phyloP scores from a whole-genome alignment of 2,888 invertebrate species.

The Smittia aterrima region DNA sequence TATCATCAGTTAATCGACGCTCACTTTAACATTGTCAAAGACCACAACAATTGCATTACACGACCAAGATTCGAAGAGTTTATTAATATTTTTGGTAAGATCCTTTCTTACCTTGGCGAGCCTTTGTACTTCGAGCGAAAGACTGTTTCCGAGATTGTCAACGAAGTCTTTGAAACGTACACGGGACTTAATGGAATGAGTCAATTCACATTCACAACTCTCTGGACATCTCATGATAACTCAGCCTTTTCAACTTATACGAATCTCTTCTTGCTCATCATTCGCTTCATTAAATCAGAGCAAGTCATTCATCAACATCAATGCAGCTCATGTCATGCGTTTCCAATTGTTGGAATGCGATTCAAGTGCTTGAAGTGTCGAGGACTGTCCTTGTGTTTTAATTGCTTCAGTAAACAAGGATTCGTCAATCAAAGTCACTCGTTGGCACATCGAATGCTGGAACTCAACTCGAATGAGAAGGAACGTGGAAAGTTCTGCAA shows the following conservation, averaged over 20 bases:
- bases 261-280: conserved; percentile 50
- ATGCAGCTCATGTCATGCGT: conserved; percentile 49
- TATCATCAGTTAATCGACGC: conserved; percentile 49
- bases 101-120: conserved; percentile 51
- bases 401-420: conserved; percentile 48
- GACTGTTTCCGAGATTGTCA: not conserved
- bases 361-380: conserved; percentile 52
- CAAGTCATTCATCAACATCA: conserved; percentile 49
- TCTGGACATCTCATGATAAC: conserved; percentile 47
- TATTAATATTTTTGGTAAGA: conserved; percentile 49
- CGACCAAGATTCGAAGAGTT: conserved; percentile 50
- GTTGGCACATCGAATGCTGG: conserved; percentile 50
- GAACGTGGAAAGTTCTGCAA: conserved; percentile 10
- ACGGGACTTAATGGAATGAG: conserved; percentile 48
- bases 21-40: conserved; percentile 48
- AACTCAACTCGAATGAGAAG: conserved; percentile 49
- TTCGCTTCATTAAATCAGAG: conserved; percentile 52
- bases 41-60: conserved; percentile 49
- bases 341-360: conserved; percentile 51
- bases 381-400: conserved; percentile 50
- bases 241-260: conserved; percentile 51
- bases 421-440: conserved; percentile 47
- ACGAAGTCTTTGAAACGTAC: conserved; percentile 41
- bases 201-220: conserved; percentile 50
- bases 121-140: conserved; percentile 42